phyloP scores from a whole-genome alignment of 2,797 vertebrate species.

The Cetoscarus ocellatus region DNA sequence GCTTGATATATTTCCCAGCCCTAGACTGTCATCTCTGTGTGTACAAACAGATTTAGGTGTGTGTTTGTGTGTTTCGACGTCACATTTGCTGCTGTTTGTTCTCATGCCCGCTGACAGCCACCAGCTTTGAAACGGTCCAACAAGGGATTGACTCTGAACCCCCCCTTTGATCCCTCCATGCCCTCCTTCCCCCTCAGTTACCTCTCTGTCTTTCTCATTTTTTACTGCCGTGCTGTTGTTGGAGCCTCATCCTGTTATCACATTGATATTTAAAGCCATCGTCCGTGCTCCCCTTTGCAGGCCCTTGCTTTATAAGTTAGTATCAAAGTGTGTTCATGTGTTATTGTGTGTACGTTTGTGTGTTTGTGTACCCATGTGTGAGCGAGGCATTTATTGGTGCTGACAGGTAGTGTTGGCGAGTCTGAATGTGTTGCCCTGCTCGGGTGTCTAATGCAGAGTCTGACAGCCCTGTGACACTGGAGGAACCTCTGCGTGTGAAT shows the following conservation, averaged over 20 bases:
- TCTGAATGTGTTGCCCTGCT: slow-evolving; percentile 52
- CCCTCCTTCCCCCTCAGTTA: slow-evolving; percentile 28
- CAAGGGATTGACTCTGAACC: slow-evolving; percentile 62
- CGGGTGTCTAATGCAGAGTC: slow-evolving; percentile 41
- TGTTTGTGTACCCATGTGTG: slow-evolving; percentile 9
- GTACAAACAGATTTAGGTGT: background rate
- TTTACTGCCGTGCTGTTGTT: slow-evolving; percentile 11
- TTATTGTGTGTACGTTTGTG: background rate
- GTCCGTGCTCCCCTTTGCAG: slow-evolving; percentile 4
- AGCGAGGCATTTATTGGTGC: slow-evolving; percentile 39
- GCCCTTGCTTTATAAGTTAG: slow-evolving; percentile 13
- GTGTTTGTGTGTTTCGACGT: slow-evolving; percentile 14
- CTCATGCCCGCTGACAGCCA: slow-evolving; percentile 69
- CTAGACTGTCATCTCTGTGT: no score
- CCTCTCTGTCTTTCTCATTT: slow-evolving; percentile 21
- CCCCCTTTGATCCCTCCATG: slow-evolving; percentile 64
- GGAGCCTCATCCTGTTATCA: slow-evolving; percentile 59
- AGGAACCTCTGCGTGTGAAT: slow-evolving; percentile 12
- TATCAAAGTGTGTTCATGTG: background rate
- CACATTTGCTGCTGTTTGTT: slow-evolving; percentile 65
- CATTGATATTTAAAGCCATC: slow-evolving; percentile 60
- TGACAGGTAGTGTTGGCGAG: slow-evolving; percentile 58
- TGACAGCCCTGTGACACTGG: slow-evolving; percentile 48
- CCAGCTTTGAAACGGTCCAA: slow-evolving; percentile 54
- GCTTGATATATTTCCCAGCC: no score